Base-by-base conservation (phyloP, 2,113 vertebrate species). In the Eudorcas thomsonii region DNA sequence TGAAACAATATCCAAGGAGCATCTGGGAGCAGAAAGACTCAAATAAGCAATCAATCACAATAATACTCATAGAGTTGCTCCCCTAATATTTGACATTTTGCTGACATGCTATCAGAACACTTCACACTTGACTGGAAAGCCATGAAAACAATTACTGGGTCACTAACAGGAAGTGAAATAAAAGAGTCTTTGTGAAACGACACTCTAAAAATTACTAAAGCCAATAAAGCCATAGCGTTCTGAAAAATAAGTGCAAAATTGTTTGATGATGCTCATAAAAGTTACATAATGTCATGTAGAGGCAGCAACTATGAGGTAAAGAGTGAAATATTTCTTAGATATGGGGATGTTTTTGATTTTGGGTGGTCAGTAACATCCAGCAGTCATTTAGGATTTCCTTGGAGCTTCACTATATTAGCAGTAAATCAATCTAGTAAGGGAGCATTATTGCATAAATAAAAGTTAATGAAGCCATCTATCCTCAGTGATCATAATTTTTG, bases 81-180 rank as follows among this genome's bases (percentile, higher is more conserved):
- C 62, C 36, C 82, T 7, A 36, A n/a, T 74, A 94, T 96, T 93
- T 95, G 94, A 97, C 52, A 64, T 96, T 97, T 98, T 94, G 94
- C 97, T 96, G 98, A 97, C 94, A 95, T 96, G 60, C 71, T 95
- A 90, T 97, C 94, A 96, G 85, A 92, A 67, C 33, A 82, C 94
- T 97, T 98, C 82, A 97, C 55, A 97, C 95, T 97, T 98, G 90
- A 96, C 97, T 98, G 71, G 92, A 96, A 90, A 96, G 92, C 77
- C 95, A 89, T 84, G 94, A 91, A 98, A 96, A 98, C 74, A 97
- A 96, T 97, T 98, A 96, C 90, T 74, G 62, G 90, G 77, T 96
- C 88, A 96, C 88, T 97, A 94, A 90, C 43, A 96, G 91, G 82
- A 95, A 91, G 50, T 92, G 59, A 71, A n/a, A 52, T n/a, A 77